Evolutionary conservation across 1,140 invertebrate genomes (phyloP).

Genomic region (Saccostrea glomerata): DNA sequence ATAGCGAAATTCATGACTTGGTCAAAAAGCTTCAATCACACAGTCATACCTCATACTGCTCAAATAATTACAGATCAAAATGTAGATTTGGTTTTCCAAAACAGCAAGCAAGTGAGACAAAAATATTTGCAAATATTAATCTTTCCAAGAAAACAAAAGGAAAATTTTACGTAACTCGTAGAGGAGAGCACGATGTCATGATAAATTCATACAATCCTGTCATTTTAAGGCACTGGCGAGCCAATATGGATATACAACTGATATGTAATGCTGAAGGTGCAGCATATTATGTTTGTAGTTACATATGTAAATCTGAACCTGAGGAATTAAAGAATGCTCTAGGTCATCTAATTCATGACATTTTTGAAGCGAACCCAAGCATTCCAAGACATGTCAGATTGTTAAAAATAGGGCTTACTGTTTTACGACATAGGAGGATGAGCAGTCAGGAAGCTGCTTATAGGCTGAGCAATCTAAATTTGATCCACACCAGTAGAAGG

Average conservation of each 20-base stretch:
- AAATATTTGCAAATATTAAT: slow-evolving; percentile 35
- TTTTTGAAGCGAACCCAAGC: slow-evolving; percentile 41
- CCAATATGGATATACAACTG: slow-evolving; percentile 64
- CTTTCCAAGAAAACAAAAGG: slow-evolving; percentile 44
- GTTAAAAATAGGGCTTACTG: slow-evolving; percentile 54
- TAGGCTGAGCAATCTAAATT: slow-evolving; percentile 25
- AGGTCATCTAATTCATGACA: slow-evolving; percentile 42
- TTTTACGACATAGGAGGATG: slow-evolving; percentile 52
- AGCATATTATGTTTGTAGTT: slow-evolving; percentile 63
- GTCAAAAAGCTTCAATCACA: slow-evolving; percentile 50
- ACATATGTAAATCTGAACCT: slow-evolving; percentile 61
- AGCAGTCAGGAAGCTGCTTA: slow-evolving; percentile 57
- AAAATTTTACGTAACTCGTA: slow-evolving; percentile 56
- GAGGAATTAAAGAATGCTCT: slow-evolving; percentile 58
- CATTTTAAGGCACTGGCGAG: slow-evolving; percentile 57
- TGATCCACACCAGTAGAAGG: slow-evolving; percentile 39
- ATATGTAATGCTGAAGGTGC: slow-evolving; percentile 61
- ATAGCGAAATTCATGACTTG: slow-evolving; percentile 37
- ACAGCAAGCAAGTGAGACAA: slow-evolving; percentile 45
- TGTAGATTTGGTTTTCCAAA: slow-evolving; percentile 64
- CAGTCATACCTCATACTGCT: slow-evolving; percentile 60
- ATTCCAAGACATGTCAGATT: slow-evolving; percentile 33
- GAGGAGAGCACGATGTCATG: slow-evolving; percentile 25
- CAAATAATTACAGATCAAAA: slow-evolving; percentile 45
- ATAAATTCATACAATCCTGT: slow-evolving; percentile 61